phyloP scores from a whole-genome alignment of 2,113 vertebrate genomes.

The Myxocyprinus asiaticus region DNA sequence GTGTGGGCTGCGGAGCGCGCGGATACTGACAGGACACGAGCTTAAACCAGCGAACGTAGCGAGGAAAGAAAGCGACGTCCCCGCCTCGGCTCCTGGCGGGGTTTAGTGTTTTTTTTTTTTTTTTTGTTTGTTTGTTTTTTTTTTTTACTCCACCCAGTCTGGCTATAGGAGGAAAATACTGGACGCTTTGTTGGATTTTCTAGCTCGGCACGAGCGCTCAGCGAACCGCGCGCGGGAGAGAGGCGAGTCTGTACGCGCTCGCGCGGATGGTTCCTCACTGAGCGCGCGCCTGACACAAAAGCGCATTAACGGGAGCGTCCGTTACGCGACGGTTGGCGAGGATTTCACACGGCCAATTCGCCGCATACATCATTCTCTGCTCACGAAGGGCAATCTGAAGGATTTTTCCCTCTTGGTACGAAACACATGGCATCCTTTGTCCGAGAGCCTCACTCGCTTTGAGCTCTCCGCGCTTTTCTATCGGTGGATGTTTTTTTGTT shows the following conservation, averaged over 20 bases:
- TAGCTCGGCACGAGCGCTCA: constrained; percentile 32
- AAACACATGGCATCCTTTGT: constrained; percentile 85
- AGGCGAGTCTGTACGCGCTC: background rate
- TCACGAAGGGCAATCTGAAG: no score
- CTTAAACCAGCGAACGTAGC: constrained; percentile 3
- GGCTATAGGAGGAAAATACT: constrained; percentile 32
- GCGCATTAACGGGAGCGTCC: constrained; percentile 25
- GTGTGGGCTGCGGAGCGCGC: constrained; percentile 65
- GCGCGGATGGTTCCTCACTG: constrained; percentile 52
- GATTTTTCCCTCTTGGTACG: constrained; percentile 44
- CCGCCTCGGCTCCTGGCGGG: no score
- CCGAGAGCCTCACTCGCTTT: constrained; percentile 73
- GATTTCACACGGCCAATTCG: constrained; percentile 58
- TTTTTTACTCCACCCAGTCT: constrained; percentile 42
- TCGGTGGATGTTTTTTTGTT: constrained; percentile 58
- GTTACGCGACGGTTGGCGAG: constrained; percentile 58
- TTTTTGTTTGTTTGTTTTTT: no score
- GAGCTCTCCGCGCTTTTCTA: constrained; percentile 38
- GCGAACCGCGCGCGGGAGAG: constrained; percentile 29
- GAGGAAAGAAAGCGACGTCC: constrained; percentile 21
- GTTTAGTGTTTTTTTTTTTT: constrained; percentile 19
- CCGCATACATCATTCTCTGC: no score
- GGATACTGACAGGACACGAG: constrained; percentile 50
- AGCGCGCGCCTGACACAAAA: constrained; percentile 58
- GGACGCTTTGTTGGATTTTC: constrained; percentile 68